Evolutionary conservation across 2,113 vertebrate species (phyloP).

Genomic region (Dicentrarchus labrax): DNA sequence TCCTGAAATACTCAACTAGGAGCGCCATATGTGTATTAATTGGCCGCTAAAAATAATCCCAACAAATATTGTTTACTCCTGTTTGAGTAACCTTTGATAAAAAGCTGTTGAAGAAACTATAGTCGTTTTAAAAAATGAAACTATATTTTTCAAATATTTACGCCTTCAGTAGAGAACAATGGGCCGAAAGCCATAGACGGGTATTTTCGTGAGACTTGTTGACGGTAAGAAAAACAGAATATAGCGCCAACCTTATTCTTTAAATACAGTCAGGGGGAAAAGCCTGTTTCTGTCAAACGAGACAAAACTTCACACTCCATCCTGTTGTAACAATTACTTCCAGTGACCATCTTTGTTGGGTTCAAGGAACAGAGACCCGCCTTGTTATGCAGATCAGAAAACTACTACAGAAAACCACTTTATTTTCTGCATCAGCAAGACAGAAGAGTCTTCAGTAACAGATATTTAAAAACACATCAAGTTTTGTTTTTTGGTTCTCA

Average conservation of each 20-base stretch:
- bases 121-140: background rate
- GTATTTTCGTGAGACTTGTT: background rate
- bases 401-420: background rate
- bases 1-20: background rate
- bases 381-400: background rate
- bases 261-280: background rate
- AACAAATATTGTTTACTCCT: background rate
- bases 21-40: background rate
- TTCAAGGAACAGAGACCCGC: background rate
- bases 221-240: background rate
- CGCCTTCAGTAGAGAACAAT: background rate
- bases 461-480: too few relatives aligned
- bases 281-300: background rate
- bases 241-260: background rate
- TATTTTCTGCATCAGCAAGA: background rate
- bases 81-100: too few relatives aligned
- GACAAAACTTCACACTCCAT: too few relatives aligned
- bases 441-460: background rate
- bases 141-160: too few relatives aligned
- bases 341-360: constrained; percentile 11
- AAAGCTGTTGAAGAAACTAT: background rate
- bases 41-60: background rate
- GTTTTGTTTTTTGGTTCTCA: too few relatives aligned
- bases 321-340: background rate
- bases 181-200: background rate